These are phyloP conservation scores for Xiphorhynchus erythropygius DNA, from an alignment of 2,797 vertebrate species.

Conservation along the genomic window DNA sequence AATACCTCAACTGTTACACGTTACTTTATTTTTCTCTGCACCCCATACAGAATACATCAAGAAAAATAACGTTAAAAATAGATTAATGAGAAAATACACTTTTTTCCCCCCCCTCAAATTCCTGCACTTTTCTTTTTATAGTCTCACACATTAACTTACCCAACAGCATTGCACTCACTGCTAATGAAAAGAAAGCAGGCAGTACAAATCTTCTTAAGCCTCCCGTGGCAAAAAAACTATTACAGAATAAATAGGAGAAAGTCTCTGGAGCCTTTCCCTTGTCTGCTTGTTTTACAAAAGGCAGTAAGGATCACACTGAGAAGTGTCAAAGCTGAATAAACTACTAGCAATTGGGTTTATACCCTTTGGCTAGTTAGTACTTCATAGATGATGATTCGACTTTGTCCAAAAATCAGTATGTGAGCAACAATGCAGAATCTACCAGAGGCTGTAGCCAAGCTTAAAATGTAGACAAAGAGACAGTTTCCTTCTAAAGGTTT, in stretches of 20 bases:
- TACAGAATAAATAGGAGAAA: slow-evolving; percentile 77
- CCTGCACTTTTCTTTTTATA: slow-evolving; percentile 30
- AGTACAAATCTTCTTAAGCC: slow-evolving; percentile 78
- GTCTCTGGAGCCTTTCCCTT: slow-evolving; percentile 73
- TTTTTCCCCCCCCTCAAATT: background rate
- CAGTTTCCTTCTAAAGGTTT: slow-evolving; percentile 60
- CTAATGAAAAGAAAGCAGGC: slow-evolving; percentile 76
- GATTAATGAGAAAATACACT: slow-evolving; percentile 38
- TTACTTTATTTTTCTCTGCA: slow-evolving; percentile 26
- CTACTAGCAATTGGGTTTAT: slow-evolving; percentile 66
- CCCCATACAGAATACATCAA: background rate
- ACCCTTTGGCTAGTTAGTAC: slow-evolving; percentile 69
- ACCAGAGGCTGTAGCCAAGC: slow-evolving; percentile 32
- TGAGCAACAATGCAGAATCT: slow-evolving; percentile 62
- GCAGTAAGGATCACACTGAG: slow-evolving; percentile 75
- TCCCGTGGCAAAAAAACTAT: slow-evolving; percentile 79
- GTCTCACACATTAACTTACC: slow-evolving; percentile 74
- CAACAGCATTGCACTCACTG: slow-evolving; percentile 75
- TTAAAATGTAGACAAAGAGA: slow-evolving; percentile 63
- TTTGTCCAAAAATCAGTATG: slow-evolving; percentile 60
- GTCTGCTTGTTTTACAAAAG: slow-evolving; percentile 76
- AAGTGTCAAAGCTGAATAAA: slow-evolving; percentile 75
- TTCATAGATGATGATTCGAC: slow-evolving; percentile 63
- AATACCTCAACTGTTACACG: slow-evolving; percentile 36
- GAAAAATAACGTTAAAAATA: slow-evolving; percentile 19